Evolutionary conservation across 2,113 vertebrate genomes (phyloP).

Genomic region (Archilochus colubris): DNA sequence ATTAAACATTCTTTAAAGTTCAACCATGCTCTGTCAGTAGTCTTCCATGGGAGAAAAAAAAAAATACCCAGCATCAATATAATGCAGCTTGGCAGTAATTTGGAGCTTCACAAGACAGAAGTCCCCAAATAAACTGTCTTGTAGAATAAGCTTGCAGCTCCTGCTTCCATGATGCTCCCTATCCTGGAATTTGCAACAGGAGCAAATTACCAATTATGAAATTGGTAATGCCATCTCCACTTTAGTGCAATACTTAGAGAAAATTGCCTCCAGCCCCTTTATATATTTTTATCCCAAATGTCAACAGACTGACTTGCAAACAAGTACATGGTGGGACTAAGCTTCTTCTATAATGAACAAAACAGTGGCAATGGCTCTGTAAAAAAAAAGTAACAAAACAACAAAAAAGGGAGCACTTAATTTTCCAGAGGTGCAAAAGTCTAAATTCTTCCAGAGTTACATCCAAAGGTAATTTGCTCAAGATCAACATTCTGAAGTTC

Average conservation of each 20-base stretch:
- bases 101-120: neutral
- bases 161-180: neutral
- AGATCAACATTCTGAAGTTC: neutral
- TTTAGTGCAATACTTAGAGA: neutral
- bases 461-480: neutral
- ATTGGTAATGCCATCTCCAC: neutral
- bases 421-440: neutral
- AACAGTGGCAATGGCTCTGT: neutral
- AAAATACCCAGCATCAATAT: rapidly evolving
- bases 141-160: neutral
- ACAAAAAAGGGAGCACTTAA: neutral
- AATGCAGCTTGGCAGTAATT: neutral
- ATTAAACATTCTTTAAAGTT: neutral
- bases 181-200: neutral
- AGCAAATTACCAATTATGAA: neutral
- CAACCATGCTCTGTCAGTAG: neutral
- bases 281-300: neutral
- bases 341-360: neutral
- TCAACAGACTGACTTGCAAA: neutral
- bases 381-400: neutral
- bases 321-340: neutral
- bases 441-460: neutral
- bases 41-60: neutral
- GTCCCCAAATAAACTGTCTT: neutral
- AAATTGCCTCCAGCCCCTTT: neutral